Conservation (phyloP, 2,888 invertebrate genomes). For the Xanthorhoe spadicearia region DNA sequence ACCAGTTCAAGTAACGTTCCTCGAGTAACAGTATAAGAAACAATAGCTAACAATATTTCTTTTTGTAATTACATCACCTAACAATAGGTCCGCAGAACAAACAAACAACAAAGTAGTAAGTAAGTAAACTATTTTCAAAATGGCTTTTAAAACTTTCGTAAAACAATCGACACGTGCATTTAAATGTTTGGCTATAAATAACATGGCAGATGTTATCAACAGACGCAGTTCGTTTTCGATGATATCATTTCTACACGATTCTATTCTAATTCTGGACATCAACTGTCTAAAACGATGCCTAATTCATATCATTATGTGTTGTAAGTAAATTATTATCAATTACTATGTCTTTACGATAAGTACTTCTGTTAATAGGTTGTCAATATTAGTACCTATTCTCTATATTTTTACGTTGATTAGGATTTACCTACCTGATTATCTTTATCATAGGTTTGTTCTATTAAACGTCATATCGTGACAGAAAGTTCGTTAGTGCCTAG, state of each 20-base stretch:
- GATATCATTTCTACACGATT: slow-evolving; percentile 5
- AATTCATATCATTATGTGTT: neutral
- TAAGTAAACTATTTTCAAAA: slow-evolving; percentile 20
- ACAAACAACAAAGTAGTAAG: slow-evolving; percentile 53
- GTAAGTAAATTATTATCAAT: too few relatives aligned
- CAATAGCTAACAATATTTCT: slow-evolving; percentile 57
- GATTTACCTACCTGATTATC: too few relatives aligned
- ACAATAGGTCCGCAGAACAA: slow-evolving; percentile 58
- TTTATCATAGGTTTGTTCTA: too few relatives aligned
- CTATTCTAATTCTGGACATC: slow-evolving; percentile 18
- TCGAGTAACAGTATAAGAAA: slow-evolving; percentile 58
- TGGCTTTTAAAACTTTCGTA: slow-evolving; percentile 4
- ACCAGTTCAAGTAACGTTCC: slow-evolving; percentile 54
- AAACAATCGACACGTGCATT: slow-evolving; percentile 23
- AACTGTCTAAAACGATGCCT: neutral
- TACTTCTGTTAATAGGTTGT: too few relatives aligned
- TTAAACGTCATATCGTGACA: too few relatives aligned
- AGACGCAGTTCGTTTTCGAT: neutral
- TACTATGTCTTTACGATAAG: too few relatives aligned
- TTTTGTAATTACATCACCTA: slow-evolving; percentile 50
- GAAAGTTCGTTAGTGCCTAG: too few relatives aligned
- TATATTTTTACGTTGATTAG: too few relatives aligned
- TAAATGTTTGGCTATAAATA: slow-evolving; percentile 20
- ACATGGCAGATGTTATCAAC: slow-evolving; percentile 18
- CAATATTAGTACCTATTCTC: too few relatives aligned